Evolutionary conservation across 1,140 invertebrate genomes (phyloP), one percentile per base, ranked within the genome.

Genomic region (Heliconius congener): DNA sequence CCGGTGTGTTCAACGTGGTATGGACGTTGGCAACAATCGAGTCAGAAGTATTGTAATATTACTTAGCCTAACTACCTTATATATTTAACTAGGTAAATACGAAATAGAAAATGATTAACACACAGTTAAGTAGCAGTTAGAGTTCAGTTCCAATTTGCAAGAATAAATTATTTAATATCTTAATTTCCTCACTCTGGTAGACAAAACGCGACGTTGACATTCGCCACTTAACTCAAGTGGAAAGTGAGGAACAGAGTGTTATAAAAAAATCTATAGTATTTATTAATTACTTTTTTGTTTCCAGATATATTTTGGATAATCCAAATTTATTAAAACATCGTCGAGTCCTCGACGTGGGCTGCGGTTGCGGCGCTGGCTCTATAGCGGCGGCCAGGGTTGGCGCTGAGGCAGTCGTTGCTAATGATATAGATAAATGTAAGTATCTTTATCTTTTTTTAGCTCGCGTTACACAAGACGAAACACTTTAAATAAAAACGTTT

Each of bases 221-320:
- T 18, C 5, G 50, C 4, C 50, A 52, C 18, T 19, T 3, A 52
- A 18, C 18, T 19, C 18, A 16, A 16, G 18, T 2, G 16, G 18
- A 19, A 52, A 52, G 16, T 52, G 50, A 19, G 50, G 0, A 52
- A 52, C 50, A 19, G 18, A 52, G 5, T 19, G 5, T 19, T 18
- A 19, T 52, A 52, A 19, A 46, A 46, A 42, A 46, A 46, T 13
- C 42, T 8, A 37, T 6, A 37, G 6, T 37, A 46, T 46, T 46
- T 0, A 46, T 13, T 46, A 46, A 1, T 27, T 71, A n/a, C 39
- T n/a, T 19, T 39, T 39, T 71, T 87, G 37, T 77, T 95, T 87
- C 60, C 84, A 95, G 95, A 81, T 95, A 91, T 80, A 92, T 95
- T 39, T 82, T 95, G 70, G 95, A 95, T 73, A 95, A 95, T 83